Evolutionary conservation across 2,888 invertebrate genomes (phyloP).

Genomic region (Molanna angustata): DNA sequence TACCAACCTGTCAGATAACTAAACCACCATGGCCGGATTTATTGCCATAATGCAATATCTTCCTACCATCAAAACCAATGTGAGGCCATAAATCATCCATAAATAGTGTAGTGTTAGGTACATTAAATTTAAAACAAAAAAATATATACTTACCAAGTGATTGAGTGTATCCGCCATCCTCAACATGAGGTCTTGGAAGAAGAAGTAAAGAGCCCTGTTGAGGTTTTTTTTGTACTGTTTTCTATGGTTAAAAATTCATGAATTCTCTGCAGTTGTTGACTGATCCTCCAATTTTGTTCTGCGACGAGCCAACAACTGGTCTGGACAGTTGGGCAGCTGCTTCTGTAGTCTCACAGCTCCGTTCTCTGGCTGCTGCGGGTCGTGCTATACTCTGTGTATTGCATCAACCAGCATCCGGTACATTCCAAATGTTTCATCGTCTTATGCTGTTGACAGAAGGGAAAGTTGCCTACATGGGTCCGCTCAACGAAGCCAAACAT

Average conservation of each 20-base stretch:
- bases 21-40: too few species aligned
- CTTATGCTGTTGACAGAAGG: constrained; percentile 77
- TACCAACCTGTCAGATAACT: too few species aligned
- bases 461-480: constrained; percentile 74
- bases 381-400: constrained; percentile 84
- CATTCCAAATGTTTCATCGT: constrained; percentile 79
- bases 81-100: too few species aligned
- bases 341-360: constrained; percentile 70
- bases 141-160: too few species aligned
- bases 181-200: too few species aligned
- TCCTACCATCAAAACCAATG: too few species aligned
- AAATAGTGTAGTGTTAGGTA: too few species aligned
- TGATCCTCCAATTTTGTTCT: constrained; percentile 85
- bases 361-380: constrained; percentile 62
- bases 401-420: constrained; percentile 87
- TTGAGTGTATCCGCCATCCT: too few species aligned
- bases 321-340: constrained; percentile 87
- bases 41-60: too few species aligned
- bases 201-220: too few species aligned
- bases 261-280: constrained; percentile 64
- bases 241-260: not conserved
- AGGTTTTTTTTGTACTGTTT: too few species aligned
- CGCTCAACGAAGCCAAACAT: constrained; percentile 62
- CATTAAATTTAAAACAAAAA: too few species aligned
- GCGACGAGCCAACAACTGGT: constrained; percentile 93